Evolutionary conservation across 2,888 invertebrate species (phyloP).

Genomic region (Pachliopta kotzebuea): DNA sequence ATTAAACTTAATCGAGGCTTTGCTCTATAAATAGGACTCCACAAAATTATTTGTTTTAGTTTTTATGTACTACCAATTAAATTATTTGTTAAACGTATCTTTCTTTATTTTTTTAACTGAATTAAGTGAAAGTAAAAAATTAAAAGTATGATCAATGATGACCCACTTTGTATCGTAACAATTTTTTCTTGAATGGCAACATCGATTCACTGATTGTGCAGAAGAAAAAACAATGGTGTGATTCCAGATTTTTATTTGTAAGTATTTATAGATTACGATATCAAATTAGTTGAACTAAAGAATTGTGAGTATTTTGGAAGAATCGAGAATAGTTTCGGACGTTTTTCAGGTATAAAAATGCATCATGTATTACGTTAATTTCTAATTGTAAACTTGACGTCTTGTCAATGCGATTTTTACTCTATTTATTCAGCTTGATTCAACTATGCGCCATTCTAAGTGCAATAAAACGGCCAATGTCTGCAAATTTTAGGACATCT

Average conservation of each 20-base stretch:
- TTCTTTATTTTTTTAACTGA: not conserved
- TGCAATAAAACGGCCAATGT: slow-evolving; percentile 66
- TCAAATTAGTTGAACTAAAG: slow-evolving; percentile 63
- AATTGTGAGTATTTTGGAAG: slow-evolving; percentile 54
- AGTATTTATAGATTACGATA: slow-evolving; percentile 78
- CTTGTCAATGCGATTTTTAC: slow-evolving; percentile 74
- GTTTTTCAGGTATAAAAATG: slow-evolving; percentile 56
- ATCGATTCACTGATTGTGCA: slow-evolving; percentile 73
- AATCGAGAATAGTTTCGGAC: slow-evolving; percentile 48
- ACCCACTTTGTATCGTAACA: slow-evolving; percentile 55
- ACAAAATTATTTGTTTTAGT: too few relatives aligned
- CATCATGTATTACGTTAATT: slow-evolving; percentile 46
- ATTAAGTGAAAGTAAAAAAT: slow-evolving; percentile 2
- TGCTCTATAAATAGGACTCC: too few relatives aligned
- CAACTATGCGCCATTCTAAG: slow-evolving; percentile 76
- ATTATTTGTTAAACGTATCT: too few relatives aligned
- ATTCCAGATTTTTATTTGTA: slow-evolving; percentile 81
- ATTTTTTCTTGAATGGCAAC: slow-evolving; percentile 61
- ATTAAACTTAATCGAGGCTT: too few relatives aligned
- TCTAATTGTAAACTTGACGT: slow-evolving; percentile 60
- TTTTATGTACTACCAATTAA: too few relatives aligned
- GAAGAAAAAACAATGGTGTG: slow-evolving; percentile 81
- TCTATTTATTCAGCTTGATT: slow-evolving; percentile 74
- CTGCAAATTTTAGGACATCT: slow-evolving; percentile 60
- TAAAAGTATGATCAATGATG: slow-evolving; percentile 42